Evolutionary conservation across 2,113 vertebrate genomes (phyloP).

Genomic region (Leptodactylus fuscus): DNA sequence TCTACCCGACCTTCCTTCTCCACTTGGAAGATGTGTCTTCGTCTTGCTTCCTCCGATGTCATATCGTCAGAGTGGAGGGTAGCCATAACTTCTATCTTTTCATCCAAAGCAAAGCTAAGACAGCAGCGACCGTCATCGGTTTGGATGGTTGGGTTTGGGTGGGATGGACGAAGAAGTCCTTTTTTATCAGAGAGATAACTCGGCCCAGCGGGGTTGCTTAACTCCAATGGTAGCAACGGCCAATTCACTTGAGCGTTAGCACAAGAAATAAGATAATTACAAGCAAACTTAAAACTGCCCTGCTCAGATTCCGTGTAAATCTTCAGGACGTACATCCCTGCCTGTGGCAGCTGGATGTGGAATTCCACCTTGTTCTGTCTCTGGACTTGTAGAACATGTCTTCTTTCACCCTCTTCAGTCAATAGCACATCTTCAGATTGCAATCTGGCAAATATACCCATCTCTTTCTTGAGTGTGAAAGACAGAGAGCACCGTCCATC

Average conservation of each 20-base stretch:
- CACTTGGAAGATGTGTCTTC: slow-evolving; percentile 74
- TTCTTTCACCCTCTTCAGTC: slow-evolving; percentile 59
- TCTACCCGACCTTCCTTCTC: slow-evolving; percentile 68
- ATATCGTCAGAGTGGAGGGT: slow-evolving; percentile 50
- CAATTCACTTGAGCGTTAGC: slow-evolving; percentile 53
- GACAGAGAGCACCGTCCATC: slow-evolving; percentile 59
- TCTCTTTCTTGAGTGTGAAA: slow-evolving; percentile 55
- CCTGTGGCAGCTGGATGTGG: slow-evolving; percentile 59
- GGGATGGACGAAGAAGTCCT: slow-evolving; percentile 59
- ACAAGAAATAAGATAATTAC: slow-evolving; percentile 65
- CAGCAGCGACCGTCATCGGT: slow-evolving; percentile 59
- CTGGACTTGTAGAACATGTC: slow-evolving; percentile 56
- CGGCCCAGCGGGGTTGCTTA: slow-evolving; percentile 62
- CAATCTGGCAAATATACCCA: slow-evolving; percentile 57
- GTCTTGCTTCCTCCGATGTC: slow-evolving; percentile 65
- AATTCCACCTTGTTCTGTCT: slow-evolving; percentile 60
- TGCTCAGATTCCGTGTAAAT: slow-evolving; percentile 58
- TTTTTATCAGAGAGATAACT: slow-evolving; percentile 61
- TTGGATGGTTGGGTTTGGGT: slow-evolving; percentile 57
- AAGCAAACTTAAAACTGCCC: slow-evolving; percentile 50
- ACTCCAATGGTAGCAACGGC: slow-evolving; percentile 59
- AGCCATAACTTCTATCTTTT: slow-evolving; percentile 37
- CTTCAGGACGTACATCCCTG: slow-evolving; percentile 59
- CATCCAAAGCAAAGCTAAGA: slow-evolving; percentile 58
- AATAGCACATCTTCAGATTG: slow-evolving; percentile 44